Evolutionary conservation across 1,140 invertebrate genomes (phyloP), one percentile per base, ranked within the genome.

Genomic region (Chironomus striatipennis): DNA sequence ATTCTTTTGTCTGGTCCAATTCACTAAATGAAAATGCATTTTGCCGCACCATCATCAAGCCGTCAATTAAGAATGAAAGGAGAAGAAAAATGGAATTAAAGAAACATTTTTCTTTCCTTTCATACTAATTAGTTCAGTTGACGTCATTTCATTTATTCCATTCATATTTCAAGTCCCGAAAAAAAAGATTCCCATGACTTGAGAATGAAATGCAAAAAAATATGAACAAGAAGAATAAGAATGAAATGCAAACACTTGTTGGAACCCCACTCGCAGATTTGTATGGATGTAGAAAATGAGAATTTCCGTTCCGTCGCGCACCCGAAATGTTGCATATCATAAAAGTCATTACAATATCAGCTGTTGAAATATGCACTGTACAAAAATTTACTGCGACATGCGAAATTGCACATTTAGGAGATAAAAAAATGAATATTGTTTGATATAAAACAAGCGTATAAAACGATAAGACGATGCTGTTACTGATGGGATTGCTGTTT

Each of bases 281-380:
- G 12, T n/a, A n/a, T 57, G 47, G n/a, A 57, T n/a, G 12, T n/a
- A 57, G 15, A 15, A 57, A 57, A 57, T 57, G 47, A 57, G 47
- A 57, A 57, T 57, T 57, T 57, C 47, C 47, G 47, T 57, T 57
- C 47, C n/a, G 12, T 57, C 47, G 47, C n/a, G 47, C 5, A 57
- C 12, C 47, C 47, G 47, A 57, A 57, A 57, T 57, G 47, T 57
- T 57, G 47, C 47, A 57, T 34, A 34, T 34, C 24, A 34, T 57
- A 57, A 57, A 57, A 57, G 47, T 57, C 47, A 57, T 57, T 57
- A 12, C n/a, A 57, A 57, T 57, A 57, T 57, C 47, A 57, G 47
- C 47, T 57, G 47, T 47, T 57, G 47, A 57, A 57, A n/a, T 57
- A 57, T 5, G n/a, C n/a, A n/a, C 47, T 47, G 8, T 47, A 47